Percentiles rank a stretch among this genome's conserved stretches.
phyloP scores from a whole-genome alignment of 2,797 vertebrate species.

The Ctenochaetus hawaiiensis region DNA sequence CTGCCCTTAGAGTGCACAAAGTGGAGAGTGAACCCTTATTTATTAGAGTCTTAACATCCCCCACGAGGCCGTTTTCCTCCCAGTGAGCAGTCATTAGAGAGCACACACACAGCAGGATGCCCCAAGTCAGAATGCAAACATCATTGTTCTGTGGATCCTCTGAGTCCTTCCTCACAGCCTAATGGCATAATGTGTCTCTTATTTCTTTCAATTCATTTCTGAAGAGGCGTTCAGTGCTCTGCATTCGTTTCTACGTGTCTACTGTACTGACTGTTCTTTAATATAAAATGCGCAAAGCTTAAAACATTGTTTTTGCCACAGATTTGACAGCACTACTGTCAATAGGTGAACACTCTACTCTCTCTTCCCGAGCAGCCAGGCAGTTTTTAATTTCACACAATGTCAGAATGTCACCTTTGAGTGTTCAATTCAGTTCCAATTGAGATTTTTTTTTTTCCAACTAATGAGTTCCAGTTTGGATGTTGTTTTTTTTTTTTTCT shows the following conservation, averaged over 20 bases:
- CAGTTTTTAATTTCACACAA: slow-evolving; percentile 43
- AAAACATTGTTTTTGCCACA: slow-evolving; percentile 29
- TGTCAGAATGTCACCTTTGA: slow-evolving; percentile 51
- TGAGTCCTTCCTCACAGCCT: slow-evolving; percentile 40
- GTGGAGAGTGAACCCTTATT: slow-evolving; percentile 64
- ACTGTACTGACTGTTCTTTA: not conserved
- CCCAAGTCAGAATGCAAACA: slow-evolving; percentile 67
- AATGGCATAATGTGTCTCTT: slow-evolving; percentile 42
- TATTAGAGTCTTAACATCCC: slow-evolving; percentile 66
- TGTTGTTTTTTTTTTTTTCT: slow-evolving; percentile 12
- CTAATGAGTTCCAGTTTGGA: slow-evolving; percentile 57
- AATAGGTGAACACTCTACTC: slow-evolving; percentile 21
- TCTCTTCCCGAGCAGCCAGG: slow-evolving; percentile 24
- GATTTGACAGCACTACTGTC: slow-evolving; percentile 34
- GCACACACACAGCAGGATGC: slow-evolving; percentile 63
- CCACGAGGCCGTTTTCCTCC: slow-evolving; percentile 52
- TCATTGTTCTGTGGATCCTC: slow-evolving; percentile 47
- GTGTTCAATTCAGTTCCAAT: slow-evolving; percentile 44
- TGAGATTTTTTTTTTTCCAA: slow-evolving; percentile 23
- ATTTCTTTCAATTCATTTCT: slow-evolving; percentile 27
- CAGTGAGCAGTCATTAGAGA: slow-evolving; percentile 67
- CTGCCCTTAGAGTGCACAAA: slow-evolving; percentile 61
- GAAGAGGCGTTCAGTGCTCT: slow-evolving; percentile 2
- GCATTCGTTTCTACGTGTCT: not conserved
- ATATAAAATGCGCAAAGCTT: slow-evolving; percentile 36